Base-by-base conservation (phyloP, 37 sponge, comb jelly and placozoan genomes). In the Bolinopsis microptera region DNA sequence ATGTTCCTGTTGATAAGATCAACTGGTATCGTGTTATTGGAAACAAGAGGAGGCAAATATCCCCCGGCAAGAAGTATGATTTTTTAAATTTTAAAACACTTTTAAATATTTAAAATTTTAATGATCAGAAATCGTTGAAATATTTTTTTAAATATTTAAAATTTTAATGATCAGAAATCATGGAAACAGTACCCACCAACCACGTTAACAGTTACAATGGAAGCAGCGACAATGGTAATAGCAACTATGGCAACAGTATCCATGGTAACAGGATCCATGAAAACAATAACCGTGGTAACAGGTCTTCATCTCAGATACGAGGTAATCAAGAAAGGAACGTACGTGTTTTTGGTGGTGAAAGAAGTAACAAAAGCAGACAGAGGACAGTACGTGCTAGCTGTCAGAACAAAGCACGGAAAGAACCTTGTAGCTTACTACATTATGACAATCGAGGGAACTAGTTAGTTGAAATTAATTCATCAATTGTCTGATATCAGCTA, bases 11-110 rank as follows among this genome's bases (percentile, higher is more conserved):
- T 8, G 75, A 72, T n/a, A 28, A 30, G 31, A 28, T 72, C 31
- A 72, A 72, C 75, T 72, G 75, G 75, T 72, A 72, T 28, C 75
- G 75, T 72, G 75, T 72, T 72, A 28, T 72, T n/a, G 75, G 75
- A 21, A 21, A 72, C 31, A 72, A 72, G 75, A 5, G 75, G 25
- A 8, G 31, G 13, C 75, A 72, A 21, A n/a, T 72, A n/a, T 24
- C 75, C 25, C 75, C 75, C 18, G 75, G 75, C 26, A 72, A 72
- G 75, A 72, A 28, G 75, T 72, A 72, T 2, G 31, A 72, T 72
- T 30, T 8, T 72, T 72, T 72, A 28, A 21, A 30, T n/a, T n/a
- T 28, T 2, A 21, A 30, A 30, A 30, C 31, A 21, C 31, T n/a
- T 21, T 5, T 5, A 48, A 48, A n/a, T n/a, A n/a, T n/a, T n/a